These are phyloP conservation scores for Chymomyza procnemis DNA, from an alignment of 2,888 invertebrate species.

Conservation along the genomic window DNA sequence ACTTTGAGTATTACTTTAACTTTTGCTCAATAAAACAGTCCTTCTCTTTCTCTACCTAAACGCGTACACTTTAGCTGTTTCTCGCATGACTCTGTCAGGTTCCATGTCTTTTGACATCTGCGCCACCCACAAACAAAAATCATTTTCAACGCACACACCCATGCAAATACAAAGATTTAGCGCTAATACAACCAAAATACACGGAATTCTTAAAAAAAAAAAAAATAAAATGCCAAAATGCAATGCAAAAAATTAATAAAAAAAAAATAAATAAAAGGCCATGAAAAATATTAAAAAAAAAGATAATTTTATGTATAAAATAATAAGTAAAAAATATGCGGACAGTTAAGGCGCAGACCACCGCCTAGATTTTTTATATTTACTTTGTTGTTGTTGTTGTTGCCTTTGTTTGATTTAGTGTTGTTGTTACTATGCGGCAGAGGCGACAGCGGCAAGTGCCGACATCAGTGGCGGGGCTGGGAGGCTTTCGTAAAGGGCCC, in stretches of 20 bases:
- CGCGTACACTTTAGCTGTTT: too few relatives aligned
- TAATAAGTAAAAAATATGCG: slow-evolving; percentile 57
- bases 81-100: too few relatives aligned
- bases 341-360: slow-evolving; percentile 52
- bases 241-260: slow-evolving; percentile 6
- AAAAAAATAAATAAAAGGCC: slow-evolving; percentile 46
- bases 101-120: too few relatives aligned
- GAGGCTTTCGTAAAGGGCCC: too few relatives aligned
- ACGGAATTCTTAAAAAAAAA: background rate
- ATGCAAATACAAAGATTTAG: background rate
- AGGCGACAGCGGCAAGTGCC: slow-evolving; percentile 41
- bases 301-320: slow-evolving; percentile 15
- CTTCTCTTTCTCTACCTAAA: too few relatives aligned
- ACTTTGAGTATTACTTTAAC: too few relatives aligned
- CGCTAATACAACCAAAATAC: slow-evolving; percentile 33
- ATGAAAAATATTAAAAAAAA: background rate
- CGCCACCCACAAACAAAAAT: background rate
- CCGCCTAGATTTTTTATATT: slow-evolving; percentile 42
- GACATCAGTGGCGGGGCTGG: slow-evolving; percentile 2
- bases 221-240: slow-evolving; percentile 25
- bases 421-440: slow-evolving; percentile 24
- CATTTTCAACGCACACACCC: background rate
- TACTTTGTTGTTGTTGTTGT: slow-evolving; percentile 52
- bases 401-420: slow-evolving; percentile 65
- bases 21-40: too few relatives aligned